A percentile compares a stretch with the other conserved stretches of the same genome.
Conservation (phyloP, 2,113 vertebrate species). For the Python bivittatus region DNA sequence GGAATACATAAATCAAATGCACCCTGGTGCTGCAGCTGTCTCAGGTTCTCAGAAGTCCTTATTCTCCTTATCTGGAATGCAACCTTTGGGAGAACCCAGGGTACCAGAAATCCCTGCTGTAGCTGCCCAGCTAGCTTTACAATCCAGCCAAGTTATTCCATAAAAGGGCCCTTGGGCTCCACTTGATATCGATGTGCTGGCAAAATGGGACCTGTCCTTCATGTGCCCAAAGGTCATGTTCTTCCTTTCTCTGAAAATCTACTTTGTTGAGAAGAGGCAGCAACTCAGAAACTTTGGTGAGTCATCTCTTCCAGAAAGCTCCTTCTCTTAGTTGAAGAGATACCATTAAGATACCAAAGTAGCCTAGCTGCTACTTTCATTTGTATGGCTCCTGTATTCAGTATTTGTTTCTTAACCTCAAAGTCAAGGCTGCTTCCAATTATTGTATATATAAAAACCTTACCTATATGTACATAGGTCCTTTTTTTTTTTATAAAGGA, state of each 20-base stretch:
- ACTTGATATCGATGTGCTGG: background rate
- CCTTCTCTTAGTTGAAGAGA: too few relatives aligned
- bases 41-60: slow-evolving; percentile 32
- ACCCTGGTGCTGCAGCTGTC: background rate
- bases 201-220: background rate
- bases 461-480: too few relatives aligned
- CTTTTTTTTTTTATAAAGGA: too few relatives aligned
- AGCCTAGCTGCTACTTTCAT: background rate
- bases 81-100: slow-evolving; percentile 4
- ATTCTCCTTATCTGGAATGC: background rate
- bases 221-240: background rate
- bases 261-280: background rate
- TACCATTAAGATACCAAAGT: background rate
- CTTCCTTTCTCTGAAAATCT: accelerated
- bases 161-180: background rate
- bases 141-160: slow-evolving; percentile 42
- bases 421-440: background rate
- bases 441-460: background rate
- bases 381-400: too few relatives aligned
- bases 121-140: background rate
- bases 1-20: slow-evolving; percentile 13
- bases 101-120: background rate
- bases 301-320: background rate
- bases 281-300: background rate
- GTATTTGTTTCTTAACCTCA: background rate